Evolutionary conservation across 1,140 invertebrate species (phyloP).

Genomic region (Atopsyche davidsoni): DNA sequence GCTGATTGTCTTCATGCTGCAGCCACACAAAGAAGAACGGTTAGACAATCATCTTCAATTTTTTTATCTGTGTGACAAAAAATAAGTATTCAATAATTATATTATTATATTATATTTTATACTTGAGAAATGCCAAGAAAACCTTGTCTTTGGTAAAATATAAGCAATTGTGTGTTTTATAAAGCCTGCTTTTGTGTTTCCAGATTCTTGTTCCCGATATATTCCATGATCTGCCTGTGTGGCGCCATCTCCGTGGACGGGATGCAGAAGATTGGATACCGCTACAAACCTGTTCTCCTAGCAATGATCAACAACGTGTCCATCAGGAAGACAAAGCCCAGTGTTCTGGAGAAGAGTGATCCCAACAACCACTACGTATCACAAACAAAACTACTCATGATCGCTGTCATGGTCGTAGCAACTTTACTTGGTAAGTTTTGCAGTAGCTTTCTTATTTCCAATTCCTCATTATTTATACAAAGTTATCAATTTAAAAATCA

Average conservation of each 20-base stretch:
- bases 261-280: slow-evolving; percentile 70
- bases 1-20: slow-evolving; percentile 82
- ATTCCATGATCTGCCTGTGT: slow-evolving; percentile 83
- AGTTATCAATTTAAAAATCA: no score
- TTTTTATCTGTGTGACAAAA: no score
- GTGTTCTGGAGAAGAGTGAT: slow-evolving; percentile 40
- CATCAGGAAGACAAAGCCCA: slow-evolving; percentile 27
- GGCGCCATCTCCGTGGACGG: slow-evolving; percentile 80
- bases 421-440: slow-evolving; percentile 49
- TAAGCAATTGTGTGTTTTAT: not conserved
- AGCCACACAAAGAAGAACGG: slow-evolving; percentile 86
- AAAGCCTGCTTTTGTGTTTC: slow-evolving; percentile 26
- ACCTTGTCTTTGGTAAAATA: slow-evolving; percentile 1
- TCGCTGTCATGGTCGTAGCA: slow-evolving; percentile 56
- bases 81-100: no score
- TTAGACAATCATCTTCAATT: slow-evolving; percentile 39
- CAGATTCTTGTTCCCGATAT: slow-evolving; percentile 94
- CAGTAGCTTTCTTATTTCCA: no score
- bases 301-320: slow-evolving; percentile 25
- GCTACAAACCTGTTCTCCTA: slow-evolving; percentile 45
- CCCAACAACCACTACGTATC: slow-evolving; percentile 66
- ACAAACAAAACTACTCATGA: slow-evolving; percentile 64
- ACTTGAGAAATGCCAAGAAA: slow-evolving; percentile 5
- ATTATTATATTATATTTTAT: slow-evolving; percentile 1
- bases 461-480: no score